Evolutionary conservation across 2,888 invertebrate species (phyloP).

Genomic region (Platycheirus rosarum): DNA sequence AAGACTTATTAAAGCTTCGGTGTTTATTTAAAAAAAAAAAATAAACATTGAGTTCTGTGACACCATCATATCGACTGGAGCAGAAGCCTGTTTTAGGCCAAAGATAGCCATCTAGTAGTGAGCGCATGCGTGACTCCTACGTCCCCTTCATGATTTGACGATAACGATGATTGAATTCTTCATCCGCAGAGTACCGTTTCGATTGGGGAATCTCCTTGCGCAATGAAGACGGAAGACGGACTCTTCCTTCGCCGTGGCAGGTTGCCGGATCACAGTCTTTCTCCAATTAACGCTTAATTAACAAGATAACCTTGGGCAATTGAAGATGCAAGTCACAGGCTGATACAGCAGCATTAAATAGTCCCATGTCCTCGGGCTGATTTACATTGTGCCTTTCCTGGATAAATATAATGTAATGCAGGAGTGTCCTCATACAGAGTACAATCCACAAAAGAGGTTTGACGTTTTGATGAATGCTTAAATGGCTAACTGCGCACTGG

Average conservation of each 20-base stretch:
- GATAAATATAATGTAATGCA: not conserved
- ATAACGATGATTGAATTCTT: slow-evolving; percentile 53
- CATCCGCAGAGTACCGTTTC: slow-evolving; percentile 54
- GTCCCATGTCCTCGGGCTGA: slow-evolving; percentile 55
- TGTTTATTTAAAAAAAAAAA: slow-evolving; percentile 13
- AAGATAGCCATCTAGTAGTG: slow-evolving; percentile 32
- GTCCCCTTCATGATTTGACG: slow-evolving; percentile 19
- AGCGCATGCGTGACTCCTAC: slow-evolving; percentile 57
- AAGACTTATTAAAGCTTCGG: slow-evolving; percentile 53
- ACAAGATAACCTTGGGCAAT: slow-evolving; percentile 60
- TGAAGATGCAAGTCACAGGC: slow-evolving; percentile 7
- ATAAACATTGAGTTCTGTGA: slow-evolving; percentile 21
- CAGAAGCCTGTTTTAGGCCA: slow-evolving; percentile 21
- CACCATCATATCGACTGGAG: slow-evolving; percentile 11
- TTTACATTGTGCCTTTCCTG: slow-evolving; percentile 14
- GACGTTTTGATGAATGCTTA: slow-evolving; percentile 40
- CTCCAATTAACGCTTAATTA: slow-evolving; percentile 71
- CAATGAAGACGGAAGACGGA: slow-evolving; percentile 4
- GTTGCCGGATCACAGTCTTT: slow-evolving; percentile 21
- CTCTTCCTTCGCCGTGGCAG: slow-evolving; percentile 23
- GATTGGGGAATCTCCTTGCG: slow-evolving; percentile 8
- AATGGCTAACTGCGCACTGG: slow-evolving; percentile 27
- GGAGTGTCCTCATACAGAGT: not conserved
- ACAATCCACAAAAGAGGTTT: slow-evolving; percentile 5
- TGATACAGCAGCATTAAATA: slow-evolving; percentile 33